Evolutionary conservation across 2,113 vertebrate genomes (phyloP).

Genomic region (Callopanchax toddi): DNA sequence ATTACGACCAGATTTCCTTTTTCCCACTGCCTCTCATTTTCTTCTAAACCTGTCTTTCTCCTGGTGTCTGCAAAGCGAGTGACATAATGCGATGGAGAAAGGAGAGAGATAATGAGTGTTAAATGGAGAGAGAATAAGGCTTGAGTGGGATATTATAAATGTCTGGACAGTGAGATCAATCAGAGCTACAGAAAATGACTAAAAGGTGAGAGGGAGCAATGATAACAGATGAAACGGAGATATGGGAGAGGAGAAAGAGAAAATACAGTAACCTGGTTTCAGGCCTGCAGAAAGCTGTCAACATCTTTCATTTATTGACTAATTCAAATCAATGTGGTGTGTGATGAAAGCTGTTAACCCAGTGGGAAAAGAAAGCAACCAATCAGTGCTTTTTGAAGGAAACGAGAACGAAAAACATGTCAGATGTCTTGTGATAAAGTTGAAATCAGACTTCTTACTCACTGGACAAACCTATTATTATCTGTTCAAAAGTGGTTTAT

Average conservation of each 20-base stretch:
- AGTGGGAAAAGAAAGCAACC: neutral
- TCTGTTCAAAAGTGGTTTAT: neutral
- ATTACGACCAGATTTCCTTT: conserved; percentile 46
- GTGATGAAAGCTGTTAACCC: neutral
- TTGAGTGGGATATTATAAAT: conserved; percentile 28
- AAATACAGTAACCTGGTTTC: neutral
- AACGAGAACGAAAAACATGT: neutral
- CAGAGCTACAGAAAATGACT: conserved; percentile 21
- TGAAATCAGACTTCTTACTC: neutral
- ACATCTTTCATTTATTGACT: neutral
- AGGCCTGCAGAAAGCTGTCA: conserved; percentile 2
- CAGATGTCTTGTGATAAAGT: neutral
- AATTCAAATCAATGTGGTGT: conserved; percentile 16
- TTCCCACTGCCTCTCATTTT: conserved; percentile 29
- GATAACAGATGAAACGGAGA: conserved; percentile 6
- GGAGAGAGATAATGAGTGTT: conserved; percentile 37
- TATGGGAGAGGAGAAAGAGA: neutral
- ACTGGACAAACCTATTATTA: neutral
- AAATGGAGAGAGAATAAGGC: conserved; percentile 21
- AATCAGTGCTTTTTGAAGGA: conserved; percentile 1
- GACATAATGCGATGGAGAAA: conserved; percentile 18
- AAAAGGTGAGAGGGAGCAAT: conserved; percentile 38
- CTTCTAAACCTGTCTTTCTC: conserved; percentile 27
- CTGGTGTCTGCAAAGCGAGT: conserved; percentile 13
- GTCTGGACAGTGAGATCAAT: conserved; percentile 27